Conservation (phyloP, 2,113 vertebrate species). For the Guaruba guarouba region DNA sequence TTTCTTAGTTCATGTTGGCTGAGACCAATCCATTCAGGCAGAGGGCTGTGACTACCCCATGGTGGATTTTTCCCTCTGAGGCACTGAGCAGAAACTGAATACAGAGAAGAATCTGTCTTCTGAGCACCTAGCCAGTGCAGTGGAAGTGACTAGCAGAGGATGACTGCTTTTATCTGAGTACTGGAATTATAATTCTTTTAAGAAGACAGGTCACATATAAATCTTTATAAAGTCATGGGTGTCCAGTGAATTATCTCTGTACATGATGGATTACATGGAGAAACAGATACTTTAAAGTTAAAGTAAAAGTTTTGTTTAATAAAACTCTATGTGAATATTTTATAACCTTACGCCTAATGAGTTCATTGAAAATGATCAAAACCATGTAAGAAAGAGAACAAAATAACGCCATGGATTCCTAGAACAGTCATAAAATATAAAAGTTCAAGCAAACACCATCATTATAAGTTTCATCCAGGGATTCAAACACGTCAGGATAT, state of each 20-base stretch:
- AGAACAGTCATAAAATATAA: background rate
- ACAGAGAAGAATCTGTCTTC: background rate
- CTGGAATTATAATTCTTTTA: background rate
- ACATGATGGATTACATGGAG: background rate
- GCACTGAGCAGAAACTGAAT: background rate
- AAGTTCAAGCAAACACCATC: background rate
- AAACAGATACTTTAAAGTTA: background rate
- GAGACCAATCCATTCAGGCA: background rate
- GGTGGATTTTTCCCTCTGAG: background rate
- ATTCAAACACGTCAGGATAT: background rate
- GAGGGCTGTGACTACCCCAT: fast-evolving
- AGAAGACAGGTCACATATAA: background rate
- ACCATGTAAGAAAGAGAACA: background rate
- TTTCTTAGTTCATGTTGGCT: background rate
- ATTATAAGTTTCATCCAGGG: background rate
- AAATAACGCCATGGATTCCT: background rate
- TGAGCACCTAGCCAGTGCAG: background rate
- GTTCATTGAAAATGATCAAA: background rate
- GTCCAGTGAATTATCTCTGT: background rate
- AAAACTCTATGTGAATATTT: background rate
- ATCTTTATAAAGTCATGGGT: background rate
- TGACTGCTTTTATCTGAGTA: background rate
- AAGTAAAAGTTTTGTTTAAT: background rate
- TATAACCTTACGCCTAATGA: background rate
- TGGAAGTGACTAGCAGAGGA: background rate